phyloP scores from a whole-genome alignment of 2,797 vertebrate genomes.

The Philypnodon macrostomus region DNA sequence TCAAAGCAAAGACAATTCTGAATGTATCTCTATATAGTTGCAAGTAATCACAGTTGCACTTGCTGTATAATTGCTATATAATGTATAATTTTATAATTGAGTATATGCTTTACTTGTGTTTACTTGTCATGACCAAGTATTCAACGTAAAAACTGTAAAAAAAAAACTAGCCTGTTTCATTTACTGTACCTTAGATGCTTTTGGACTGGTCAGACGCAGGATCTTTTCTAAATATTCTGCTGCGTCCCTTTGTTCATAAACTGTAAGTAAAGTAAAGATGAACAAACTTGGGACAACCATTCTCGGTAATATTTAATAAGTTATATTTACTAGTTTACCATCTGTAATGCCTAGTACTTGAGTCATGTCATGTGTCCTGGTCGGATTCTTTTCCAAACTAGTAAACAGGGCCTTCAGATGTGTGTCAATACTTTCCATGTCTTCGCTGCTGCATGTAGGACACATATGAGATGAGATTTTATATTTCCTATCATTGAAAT shows the following conservation, averaged over 20 bases:
- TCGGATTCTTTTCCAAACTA: conserved; percentile 10
- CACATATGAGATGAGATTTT: background rate
- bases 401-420: conserved; percentile 53
- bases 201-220: conserved; percentile 35
- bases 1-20: too few species aligned
- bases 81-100: too few species aligned
- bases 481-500: too few species aligned
- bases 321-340: conserved; percentile 17
- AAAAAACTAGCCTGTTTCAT: too few species aligned
- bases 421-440: conserved; percentile 3
- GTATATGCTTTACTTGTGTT: too few species aligned
- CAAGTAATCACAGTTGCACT: too few species aligned
- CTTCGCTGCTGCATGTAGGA: background rate
- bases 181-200: conserved; percentile 46
- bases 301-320: background rate
- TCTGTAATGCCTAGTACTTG: conserved; percentile 43
- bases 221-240: conserved; percentile 74
- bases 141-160: too few species aligned
- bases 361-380: conserved; percentile 31
- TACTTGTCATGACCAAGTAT: too few species aligned
- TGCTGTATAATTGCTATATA: too few species aligned
- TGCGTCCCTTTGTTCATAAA: conserved; percentile 66
- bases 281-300: background rate
- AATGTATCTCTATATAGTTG: too few species aligned
- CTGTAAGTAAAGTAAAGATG: conserved; percentile 19